Evolutionary conservation across 2,888 invertebrate species (phyloP), one percentile per base, ranked within the genome.

Genomic region (Resseliella maxima): DNA sequence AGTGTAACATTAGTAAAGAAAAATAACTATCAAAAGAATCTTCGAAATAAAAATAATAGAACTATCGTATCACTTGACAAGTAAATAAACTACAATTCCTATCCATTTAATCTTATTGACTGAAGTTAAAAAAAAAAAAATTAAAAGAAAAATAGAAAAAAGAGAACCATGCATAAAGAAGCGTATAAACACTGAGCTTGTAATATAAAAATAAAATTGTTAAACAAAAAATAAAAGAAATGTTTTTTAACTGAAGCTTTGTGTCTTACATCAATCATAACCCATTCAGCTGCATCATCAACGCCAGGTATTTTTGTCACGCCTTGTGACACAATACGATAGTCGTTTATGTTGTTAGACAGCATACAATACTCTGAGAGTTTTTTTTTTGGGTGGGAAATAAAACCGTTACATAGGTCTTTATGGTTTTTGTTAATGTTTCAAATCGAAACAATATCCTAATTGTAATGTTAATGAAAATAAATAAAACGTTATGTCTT

Each of bases 241-340:
- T 10, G 38, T n/a, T n/a, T n/a, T n/a, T n/a, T n/a, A n/a, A 35
- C 18, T 35, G 35, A 35, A 50, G 35, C 18, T 72, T 2, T 72
- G 86, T 50, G 36, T 87, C 95, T 95, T 94, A 95, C 95, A 92
- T 95, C 95, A 89, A 95, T 95, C 90, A 94, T 92, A 87, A 88
- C 88, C 93, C 95, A 94, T 93, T 97, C 97, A 92, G 96, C 96
- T 89, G 93, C 94, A 92, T 97, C 97, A 91, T 97, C 96, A 90
- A 97, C 94, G 91, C 94, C 94, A 89, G 97, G 96, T 90, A 97
- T 96, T 89, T 95, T 95, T 89, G 94, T 94, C 92, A 96, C 96
- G 92, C 97, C 97, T 93, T 97, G 97, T 91, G 96, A 94, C 91
- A 96, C 93, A 94, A 95, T 96, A 93, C 94, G 92, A 93, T 96